phyloP scores from a whole-genome alignment of 1,140 invertebrate species.

The Zaprionus ornatus region DNA sequence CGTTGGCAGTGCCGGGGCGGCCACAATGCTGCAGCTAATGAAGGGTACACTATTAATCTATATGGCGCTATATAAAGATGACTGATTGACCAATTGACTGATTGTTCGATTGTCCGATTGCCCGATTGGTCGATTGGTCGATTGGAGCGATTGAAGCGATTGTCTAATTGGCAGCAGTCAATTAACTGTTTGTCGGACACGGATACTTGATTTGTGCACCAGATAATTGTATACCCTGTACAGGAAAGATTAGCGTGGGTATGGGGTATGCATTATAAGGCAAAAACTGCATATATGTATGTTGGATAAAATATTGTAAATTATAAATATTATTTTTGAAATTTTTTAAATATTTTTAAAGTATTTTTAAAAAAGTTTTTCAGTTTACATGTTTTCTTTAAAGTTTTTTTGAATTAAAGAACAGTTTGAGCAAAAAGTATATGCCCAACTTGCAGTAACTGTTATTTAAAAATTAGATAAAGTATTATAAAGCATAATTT shows the following conservation, averaged over 20 bases:
- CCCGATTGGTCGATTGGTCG: neutral
- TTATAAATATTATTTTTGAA: neutral
- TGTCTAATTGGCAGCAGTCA: constrained; percentile 29
- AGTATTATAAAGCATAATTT: neutral
- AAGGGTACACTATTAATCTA: constrained; percentile 15
- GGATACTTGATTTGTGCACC: constrained; percentile 29
- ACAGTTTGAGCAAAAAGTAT: neutral
- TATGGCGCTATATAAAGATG: constrained; percentile 10
- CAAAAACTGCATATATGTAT: neutral
- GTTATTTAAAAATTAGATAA: neutral
- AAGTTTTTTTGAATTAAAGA: neutral
- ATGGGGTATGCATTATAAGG: neutral
- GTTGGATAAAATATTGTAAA: neutral
- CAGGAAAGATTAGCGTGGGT: neutral
- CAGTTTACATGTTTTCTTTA: neutral
- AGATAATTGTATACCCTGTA: constrained; percentile 14
- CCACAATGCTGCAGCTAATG: constrained; percentile 35
- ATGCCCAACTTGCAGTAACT: neutral
- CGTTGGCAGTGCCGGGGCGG: neutral
- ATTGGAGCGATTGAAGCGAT: constrained; percentile 4
- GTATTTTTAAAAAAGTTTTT: neutral
- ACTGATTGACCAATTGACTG: constrained; percentile 42
- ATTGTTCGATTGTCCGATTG: constrained; percentile 31
- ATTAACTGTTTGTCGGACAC: constrained; percentile 42
- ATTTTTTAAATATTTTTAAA: neutral